Evolutionary conservation across 2,888 invertebrate species (phyloP).

Genomic region (Frankliniella intonsa): DNA sequence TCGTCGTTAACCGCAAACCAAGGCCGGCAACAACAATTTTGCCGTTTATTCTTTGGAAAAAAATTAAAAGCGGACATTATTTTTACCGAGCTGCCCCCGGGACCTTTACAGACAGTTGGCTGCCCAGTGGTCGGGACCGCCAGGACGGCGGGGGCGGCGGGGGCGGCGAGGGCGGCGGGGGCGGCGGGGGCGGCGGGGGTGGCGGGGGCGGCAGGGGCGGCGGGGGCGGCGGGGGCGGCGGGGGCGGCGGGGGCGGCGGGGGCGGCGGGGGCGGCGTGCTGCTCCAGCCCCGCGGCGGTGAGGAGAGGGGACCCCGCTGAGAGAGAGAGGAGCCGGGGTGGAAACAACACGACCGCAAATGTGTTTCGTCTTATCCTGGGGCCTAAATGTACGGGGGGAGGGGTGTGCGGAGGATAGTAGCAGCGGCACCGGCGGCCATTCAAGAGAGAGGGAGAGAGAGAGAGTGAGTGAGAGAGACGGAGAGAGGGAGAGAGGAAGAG

Average conservation of each 20-base stretch:
- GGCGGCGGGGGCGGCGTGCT: neutral
- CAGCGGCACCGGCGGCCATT: no score
- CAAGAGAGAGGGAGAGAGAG: neutral
- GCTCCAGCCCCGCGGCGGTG: neutral
- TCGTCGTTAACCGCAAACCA: no score
- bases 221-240: neutral
- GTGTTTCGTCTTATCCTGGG: no score
- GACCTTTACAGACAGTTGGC: neutral
- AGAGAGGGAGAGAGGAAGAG: neutral
- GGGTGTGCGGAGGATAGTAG: no score
- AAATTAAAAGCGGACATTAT: no score
- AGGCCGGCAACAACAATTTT: no score
- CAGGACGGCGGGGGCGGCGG: neutral
- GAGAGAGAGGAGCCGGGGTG: neutral
- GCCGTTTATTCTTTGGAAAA: no score
- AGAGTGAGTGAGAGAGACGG: neutral
- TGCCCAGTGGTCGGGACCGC: neutral
- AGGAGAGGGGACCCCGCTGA: neutral
- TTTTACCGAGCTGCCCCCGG: neutral
- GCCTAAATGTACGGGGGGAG: no score
- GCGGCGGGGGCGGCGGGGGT: neutral
- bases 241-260: neutral
- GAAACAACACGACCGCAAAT: no score
- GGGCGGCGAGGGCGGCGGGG: neutral
- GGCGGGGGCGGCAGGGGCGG: neutral